Conservation (phyloP, 2,888 invertebrate species). For the Chirona hameri region DNA sequence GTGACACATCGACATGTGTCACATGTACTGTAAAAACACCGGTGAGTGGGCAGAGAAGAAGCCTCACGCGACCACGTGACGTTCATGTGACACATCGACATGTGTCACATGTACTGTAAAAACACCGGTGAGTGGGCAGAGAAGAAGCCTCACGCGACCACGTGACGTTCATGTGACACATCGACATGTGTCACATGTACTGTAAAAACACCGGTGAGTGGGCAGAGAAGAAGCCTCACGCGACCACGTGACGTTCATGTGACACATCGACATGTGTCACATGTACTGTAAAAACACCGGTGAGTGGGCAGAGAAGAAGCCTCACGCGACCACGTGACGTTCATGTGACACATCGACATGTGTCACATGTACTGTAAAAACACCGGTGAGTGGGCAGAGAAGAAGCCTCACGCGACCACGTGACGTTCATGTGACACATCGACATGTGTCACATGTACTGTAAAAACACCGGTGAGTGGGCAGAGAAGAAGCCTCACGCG, state of each 20-base stretch:
- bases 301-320: neutral
- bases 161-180: too few relatives aligned
- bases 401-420: too few relatives aligned
- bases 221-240: neutral
- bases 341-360: neutral
- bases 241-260: too few relatives aligned
- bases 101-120: neutral
- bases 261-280: neutral
- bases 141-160: too few relatives aligned
- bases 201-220: neutral
- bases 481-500: neutral
- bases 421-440: too few relatives aligned
- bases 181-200: neutral
- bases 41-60: neutral
- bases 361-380: neutral
- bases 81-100: too few relatives aligned
- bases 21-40: neutral
- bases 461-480: neutral
- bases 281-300: neutral
- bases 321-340: too few relatives aligned
- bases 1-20: neutral
- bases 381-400: neutral
- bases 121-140: neutral
- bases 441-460: neutral
- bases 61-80: too few relatives aligned